Evolutionary conservation across 2,888 invertebrate species (phyloP).

Genomic region (Drosophila eohydei): DNA sequence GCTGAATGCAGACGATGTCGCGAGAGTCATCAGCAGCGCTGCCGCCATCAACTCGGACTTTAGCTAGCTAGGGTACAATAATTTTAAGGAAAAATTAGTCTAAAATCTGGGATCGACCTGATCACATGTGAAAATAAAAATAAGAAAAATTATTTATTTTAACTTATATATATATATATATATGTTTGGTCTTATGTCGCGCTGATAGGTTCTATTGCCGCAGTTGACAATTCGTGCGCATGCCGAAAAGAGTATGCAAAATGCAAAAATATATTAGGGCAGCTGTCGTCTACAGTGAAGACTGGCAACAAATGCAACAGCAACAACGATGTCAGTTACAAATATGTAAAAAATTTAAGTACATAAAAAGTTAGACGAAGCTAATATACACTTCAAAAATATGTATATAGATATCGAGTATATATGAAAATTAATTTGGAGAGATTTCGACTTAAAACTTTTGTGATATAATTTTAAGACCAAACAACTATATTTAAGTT

Average conservation of each 20-base stretch:
- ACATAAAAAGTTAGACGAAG: background rate
- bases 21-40: too few species aligned
- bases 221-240: slow-evolving; percentile 60
- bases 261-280: slow-evolving; percentile 75
- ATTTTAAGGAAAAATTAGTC: too few species aligned
- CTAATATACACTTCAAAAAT: slow-evolving; percentile 4
- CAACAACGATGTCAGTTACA: slow-evolving; percentile 19
- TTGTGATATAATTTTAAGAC: too few species aligned
- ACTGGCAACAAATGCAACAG: slow-evolving; percentile 38
- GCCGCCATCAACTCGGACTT: too few species aligned
- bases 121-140: too few species aligned
- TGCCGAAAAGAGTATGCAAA: slow-evolving; percentile 59
- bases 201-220: slow-evolving; percentile 34
- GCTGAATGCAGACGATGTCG: too few species aligned
- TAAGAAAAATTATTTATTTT: too few species aligned
- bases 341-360: background rate
- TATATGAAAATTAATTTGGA: background rate
- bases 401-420: background rate
- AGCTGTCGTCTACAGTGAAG: slow-evolving; percentile 76
- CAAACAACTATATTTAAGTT: too few species aligned
- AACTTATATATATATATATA: slow-evolving; percentile 1
- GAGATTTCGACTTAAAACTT: background rate
- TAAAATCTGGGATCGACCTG: too few species aligned
- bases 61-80: too few species aligned
- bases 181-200: slow-evolving; percentile 13